These are phyloP conservation scores for Nautilus pompilius DNA, from an alignment of 1,140 invertebrate species.

Conservation along the genomic window DNA sequence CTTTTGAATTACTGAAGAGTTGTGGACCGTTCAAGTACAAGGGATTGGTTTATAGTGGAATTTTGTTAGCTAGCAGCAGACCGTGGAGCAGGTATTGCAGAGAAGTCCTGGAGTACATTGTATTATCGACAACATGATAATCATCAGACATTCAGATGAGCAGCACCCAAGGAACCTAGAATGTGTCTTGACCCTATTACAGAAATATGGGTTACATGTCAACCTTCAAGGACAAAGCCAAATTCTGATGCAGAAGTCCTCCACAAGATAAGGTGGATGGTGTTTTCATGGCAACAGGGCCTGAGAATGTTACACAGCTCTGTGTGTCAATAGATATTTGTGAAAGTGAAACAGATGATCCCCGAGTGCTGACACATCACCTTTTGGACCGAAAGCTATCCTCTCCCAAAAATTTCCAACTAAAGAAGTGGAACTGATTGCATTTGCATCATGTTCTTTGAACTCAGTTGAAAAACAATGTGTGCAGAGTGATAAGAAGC, in stretches of 20 bases:
- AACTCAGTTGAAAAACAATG: too few relatives aligned
- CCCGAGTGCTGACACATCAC: too few relatives aligned
- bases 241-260: too few relatives aligned
- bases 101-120: conserved; percentile 16
- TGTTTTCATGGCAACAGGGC: conserved; percentile 44
- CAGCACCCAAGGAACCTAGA: conserved; percentile 12
- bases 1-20: too few relatives aligned
- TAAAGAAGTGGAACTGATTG: too few relatives aligned
- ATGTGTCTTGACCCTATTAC: conserved; percentile 1
- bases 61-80: conserved; percentile 56
- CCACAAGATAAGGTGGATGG: too few relatives aligned
- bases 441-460: too few relatives aligned
- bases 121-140: conserved; percentile 21
- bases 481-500: too few relatives aligned
- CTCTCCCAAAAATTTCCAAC: too few relatives aligned
- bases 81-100: conserved; percentile 50
- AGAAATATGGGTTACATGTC: not conserved
- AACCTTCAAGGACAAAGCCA: conserved; percentile 7
- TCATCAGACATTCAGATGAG: conserved; percentile 7
- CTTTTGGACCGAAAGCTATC: too few relatives aligned
- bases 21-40: too few relatives aligned
- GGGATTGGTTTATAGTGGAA: conserved; percentile 44
- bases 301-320: conserved; percentile 44
- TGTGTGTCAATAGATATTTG: conserved; percentile 33
- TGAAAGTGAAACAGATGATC: conserved; percentile 21